phyloP scores from a whole-genome alignment of 2,113 vertebrate species.

The Nesogale talazaci region DNA sequence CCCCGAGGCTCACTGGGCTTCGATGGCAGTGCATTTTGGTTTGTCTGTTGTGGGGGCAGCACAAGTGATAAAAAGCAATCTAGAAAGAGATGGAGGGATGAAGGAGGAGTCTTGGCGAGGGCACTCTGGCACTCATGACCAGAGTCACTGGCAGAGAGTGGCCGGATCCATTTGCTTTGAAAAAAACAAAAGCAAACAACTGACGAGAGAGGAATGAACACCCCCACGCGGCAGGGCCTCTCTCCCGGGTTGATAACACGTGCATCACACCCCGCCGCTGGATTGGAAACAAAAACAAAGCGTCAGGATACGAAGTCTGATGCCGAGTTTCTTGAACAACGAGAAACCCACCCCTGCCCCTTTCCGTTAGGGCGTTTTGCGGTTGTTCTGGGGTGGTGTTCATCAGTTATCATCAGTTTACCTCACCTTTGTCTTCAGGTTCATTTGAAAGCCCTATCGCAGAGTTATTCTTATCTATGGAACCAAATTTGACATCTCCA shows the following conservation, averaged over 20 bases:
- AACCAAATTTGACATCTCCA: not conserved
- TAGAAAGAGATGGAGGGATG: not conserved
- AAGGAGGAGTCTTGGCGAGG: not conserved
- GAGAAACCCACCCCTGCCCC: not conserved
- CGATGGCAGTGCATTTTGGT: no score
- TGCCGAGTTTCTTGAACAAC: not conserved
- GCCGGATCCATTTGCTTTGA: not conserved
- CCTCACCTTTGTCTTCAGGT: not conserved
- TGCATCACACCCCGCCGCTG: not conserved
- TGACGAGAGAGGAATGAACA: not conserved
- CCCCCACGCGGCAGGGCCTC: not conserved
- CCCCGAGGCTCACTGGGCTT: no score
- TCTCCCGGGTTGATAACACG: not conserved
- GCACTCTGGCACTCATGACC: not conserved
- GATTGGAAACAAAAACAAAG: not conserved
- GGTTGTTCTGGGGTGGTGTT: not conserved
- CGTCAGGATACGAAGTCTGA: conserved; percentile 29
- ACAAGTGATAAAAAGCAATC: not conserved
- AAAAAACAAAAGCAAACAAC: no score
- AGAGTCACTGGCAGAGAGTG: not conserved
- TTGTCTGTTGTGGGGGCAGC: no score
- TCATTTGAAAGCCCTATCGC: conserved; percentile 33
- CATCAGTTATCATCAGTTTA: conserved; percentile 37
- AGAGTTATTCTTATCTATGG: not conserved
- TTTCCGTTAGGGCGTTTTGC: not conserved